These are phyloP conservation scores for Aphelinus certus DNA, from an alignment of 1,140 invertebrate species.

Conservation along the genomic window DNA sequence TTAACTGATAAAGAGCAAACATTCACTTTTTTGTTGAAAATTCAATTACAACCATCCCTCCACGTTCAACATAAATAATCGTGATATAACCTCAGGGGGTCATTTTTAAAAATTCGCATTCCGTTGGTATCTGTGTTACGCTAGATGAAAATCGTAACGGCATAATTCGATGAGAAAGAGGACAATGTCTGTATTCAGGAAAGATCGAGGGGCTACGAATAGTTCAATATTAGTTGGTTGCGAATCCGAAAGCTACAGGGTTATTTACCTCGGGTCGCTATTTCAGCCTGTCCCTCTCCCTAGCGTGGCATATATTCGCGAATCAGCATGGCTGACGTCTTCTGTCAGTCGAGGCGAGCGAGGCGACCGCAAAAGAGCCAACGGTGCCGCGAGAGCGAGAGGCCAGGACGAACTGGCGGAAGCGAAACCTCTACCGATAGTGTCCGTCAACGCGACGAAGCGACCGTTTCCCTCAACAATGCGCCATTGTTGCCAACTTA, in stretches of 20 bases:
- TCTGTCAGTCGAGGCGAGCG: conserved; percentile 16
- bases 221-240: conserved; percentile 29
- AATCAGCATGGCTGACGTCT: conserved; percentile 14
- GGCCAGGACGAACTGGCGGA: conserved; percentile 52
- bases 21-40: too few relatives aligned
- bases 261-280: conserved; percentile 4
- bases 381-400: conserved; percentile 23
- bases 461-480: conserved; percentile 62
- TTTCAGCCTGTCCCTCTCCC: background rate
- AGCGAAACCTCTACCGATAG: conserved; percentile 65
- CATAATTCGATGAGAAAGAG: too few relatives aligned
- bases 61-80: too few relatives aligned
- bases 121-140: too few relatives aligned
- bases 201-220: conserved; percentile 6
- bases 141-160: too few relatives aligned
- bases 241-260: conserved; percentile 18
- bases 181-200: background rate
- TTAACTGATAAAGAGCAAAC: too few relatives aligned
- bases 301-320: conserved; percentile 29
- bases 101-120: too few relatives aligned
- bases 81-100: too few relatives aligned
- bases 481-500: conserved; percentile 66
- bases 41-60: too few relatives aligned
- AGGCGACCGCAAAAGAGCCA: background rate
- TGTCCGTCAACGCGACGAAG: conserved; percentile 65